Percentiles rank a stretch among this genome's conserved stretches.
phyloP scores from a whole-genome alignment of 1,140 invertebrate species.

The Penaeus japonicus region DNA sequence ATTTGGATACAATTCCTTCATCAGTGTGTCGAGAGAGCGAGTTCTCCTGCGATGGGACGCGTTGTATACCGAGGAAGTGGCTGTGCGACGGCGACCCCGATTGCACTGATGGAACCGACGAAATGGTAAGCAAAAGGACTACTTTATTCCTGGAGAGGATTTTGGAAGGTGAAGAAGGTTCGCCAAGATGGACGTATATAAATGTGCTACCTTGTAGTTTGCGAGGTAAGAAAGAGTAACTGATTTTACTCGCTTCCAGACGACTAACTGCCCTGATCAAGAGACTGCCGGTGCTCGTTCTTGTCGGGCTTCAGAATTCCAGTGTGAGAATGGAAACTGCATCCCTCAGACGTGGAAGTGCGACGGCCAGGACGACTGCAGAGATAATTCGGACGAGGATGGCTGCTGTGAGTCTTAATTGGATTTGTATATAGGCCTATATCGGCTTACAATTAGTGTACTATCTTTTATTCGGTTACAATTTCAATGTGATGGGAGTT shows the following conservation, averaged over 20 bases:
- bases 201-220: too few species aligned
- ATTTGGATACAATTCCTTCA: background rate
- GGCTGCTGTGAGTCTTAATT: slow-evolving; percentile 60
- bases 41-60: slow-evolving; percentile 7
- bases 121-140: slow-evolving; percentile 63
- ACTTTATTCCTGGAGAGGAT: background rate
- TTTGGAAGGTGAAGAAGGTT: too few species aligned
- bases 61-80: slow-evolving; percentile 66
- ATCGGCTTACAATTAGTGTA: too few species aligned
- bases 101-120: slow-evolving; percentile 73
- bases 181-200: too few species aligned
- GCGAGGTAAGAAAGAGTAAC: background rate
- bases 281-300: slow-evolving; percentile 60
- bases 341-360: slow-evolving; percentile 78
- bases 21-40: slow-evolving; percentile 1
- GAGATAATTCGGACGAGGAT: slow-evolving; percentile 82
- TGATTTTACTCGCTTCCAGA: background rate
- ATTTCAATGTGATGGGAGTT: background rate
- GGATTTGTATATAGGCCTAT: too few species aligned
- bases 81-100: slow-evolving; percentile 62
- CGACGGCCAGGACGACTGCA: slow-evolving; percentile 84
- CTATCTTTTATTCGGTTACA: background rate
- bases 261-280: slow-evolving; percentile 61
- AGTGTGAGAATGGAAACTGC: slow-evolving; percentile 65
- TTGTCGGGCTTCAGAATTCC: slow-evolving; percentile 44